A percentile compares a stretch with the other conserved stretches of the same genome.
Evolutionary conservation across 1,140 invertebrate genomes (phyloP).

Genomic region (Cydia splendana): DNA sequence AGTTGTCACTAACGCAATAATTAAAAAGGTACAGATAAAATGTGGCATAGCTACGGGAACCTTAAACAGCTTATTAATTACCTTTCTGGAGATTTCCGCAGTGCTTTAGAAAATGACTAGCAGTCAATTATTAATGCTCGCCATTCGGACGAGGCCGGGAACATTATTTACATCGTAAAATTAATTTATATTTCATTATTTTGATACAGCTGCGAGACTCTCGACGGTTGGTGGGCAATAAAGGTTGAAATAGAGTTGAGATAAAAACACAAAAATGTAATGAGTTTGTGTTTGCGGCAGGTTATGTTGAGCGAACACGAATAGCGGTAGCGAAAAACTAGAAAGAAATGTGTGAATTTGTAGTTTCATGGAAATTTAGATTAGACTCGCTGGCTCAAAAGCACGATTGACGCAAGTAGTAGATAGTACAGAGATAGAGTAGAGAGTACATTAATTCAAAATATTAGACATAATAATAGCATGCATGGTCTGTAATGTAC

Average conservation of each 20-base stretch:
- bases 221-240: slow-evolving; percentile 23
- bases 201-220: slow-evolving; percentile 27
- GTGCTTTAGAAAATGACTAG: slow-evolving; percentile 18
- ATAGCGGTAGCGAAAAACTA: neutral
- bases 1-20: no score
- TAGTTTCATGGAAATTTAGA: neutral
- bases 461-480: no score
- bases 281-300: neutral
- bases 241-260: neutral
- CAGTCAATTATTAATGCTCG: slow-evolving; percentile 23
- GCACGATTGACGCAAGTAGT: no score
- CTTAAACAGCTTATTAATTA: neutral
- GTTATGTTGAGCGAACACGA: neutral
- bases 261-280: slow-evolving; percentile 15
- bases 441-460: no score
- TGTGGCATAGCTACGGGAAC: neutral
- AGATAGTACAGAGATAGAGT: no score
- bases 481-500: no score
- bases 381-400: no score
- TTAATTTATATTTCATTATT: slow-evolving; percentile 32
- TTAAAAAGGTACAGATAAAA: neutral
- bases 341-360: neutral
- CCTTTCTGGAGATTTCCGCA: neutral
- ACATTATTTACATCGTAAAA: slow-evolving; percentile 24
- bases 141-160: slow-evolving; percentile 7